Percentiles rank a stretch among this genome's conserved stretches.
Conservation (phyloP, 2,888 invertebrate species). For the Brenthis hecate region DNA sequence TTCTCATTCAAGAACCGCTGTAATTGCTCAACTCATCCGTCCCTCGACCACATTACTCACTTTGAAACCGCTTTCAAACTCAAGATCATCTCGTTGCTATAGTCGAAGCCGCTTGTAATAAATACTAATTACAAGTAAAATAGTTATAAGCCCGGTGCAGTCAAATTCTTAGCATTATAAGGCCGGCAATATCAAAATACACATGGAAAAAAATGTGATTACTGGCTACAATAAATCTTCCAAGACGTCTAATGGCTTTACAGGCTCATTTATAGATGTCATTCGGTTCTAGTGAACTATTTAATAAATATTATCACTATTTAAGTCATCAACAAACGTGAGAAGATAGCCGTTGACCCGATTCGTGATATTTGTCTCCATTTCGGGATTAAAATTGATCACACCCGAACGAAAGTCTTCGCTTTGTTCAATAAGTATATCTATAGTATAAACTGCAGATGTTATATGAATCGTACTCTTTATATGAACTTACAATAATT, state of each 20-base stretch:
- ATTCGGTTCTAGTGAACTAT: slow-evolving; percentile 74
- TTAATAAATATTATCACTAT: slow-evolving; percentile 82
- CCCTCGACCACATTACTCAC: slow-evolving; percentile 70
- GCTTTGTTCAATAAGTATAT: slow-evolving; percentile 67
- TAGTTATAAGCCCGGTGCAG: slow-evolving; percentile 73
- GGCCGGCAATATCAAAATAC: slow-evolving; percentile 50
- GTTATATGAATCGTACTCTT: slow-evolving; percentile 58
- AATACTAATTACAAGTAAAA: slow-evolving; percentile 81
- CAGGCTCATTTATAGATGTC: slow-evolving; percentile 74
- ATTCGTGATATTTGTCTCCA: slow-evolving; percentile 80
- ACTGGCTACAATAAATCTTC: slow-evolving; percentile 76
- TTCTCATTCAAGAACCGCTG: slow-evolving; percentile 67
- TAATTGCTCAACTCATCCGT: slow-evolving; percentile 76
- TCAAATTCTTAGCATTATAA: slow-evolving; percentile 67
- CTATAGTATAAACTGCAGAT: slow-evolving; percentile 71
- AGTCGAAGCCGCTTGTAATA: slow-evolving; percentile 65
- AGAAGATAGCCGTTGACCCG: slow-evolving; percentile 80
- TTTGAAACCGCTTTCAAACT: slow-evolving; percentile 67
- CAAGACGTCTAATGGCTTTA: slow-evolving; percentile 76
- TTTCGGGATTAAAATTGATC: slow-evolving; percentile 77
- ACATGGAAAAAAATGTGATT: slow-evolving; percentile 59
- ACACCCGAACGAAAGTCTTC: slow-evolving; percentile 67
- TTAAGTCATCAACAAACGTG: slow-evolving; percentile 80
- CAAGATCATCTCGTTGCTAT: slow-evolving; percentile 53
- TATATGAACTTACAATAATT: slow-evolving; percentile 69